phyloP scores from a whole-genome alignment of 2,113 vertebrate species.

The Heterocephalus glaber region DNA sequence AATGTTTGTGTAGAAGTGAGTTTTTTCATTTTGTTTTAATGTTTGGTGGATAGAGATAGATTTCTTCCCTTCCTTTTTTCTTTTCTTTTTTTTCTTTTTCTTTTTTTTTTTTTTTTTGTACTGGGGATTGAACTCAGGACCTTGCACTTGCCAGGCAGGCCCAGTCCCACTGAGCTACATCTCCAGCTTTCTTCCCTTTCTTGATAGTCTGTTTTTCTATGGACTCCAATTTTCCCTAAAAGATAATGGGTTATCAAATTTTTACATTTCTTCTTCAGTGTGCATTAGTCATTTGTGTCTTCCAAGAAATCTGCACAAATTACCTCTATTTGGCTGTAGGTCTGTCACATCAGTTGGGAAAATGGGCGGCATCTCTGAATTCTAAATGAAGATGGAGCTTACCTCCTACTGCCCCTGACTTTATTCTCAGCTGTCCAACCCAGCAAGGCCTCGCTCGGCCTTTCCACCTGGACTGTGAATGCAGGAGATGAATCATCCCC shows the following conservation, averaged over 20 bases:
- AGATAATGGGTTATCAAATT: not conserved
- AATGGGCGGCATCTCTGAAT: not conserved
- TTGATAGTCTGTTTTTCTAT: not conserved
- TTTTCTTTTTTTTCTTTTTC: not conserved
- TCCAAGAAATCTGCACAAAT: not conserved
- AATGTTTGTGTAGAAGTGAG: not conserved
- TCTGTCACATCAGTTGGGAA: not conserved
- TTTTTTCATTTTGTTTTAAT: not conserved
- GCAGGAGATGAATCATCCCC: not conserved
- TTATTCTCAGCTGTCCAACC: not conserved
- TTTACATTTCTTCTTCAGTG: not conserved
- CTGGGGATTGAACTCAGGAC: no score
- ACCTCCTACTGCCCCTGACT: not conserved
- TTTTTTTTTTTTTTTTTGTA: not conserved
- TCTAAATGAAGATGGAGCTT: not conserved
- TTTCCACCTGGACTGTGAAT: not conserved
- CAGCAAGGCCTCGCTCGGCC: not conserved
- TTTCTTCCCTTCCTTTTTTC: not conserved
- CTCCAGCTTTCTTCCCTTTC: not conserved
- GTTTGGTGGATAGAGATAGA: not conserved
- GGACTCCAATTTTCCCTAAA: not conserved
- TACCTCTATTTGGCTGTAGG: not conserved
- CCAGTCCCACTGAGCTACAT: no score
- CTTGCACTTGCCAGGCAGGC: no score
- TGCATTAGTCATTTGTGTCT: not conserved